These are phyloP conservation scores for Hippotragus niger DNA, from an alignment of 2,113 vertebrate species.

Conservation along the genomic window DNA sequence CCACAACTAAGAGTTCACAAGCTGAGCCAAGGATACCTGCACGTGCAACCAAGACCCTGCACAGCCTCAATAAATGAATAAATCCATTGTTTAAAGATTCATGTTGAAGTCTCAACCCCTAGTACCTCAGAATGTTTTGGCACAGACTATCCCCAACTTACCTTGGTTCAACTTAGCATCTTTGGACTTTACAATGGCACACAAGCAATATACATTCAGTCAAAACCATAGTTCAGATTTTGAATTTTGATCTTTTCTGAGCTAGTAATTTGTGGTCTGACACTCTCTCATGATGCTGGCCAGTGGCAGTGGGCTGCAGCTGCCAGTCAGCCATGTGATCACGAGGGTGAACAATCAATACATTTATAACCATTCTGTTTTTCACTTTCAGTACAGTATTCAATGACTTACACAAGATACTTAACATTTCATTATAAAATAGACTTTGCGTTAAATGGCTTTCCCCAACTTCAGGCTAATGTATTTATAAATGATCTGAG, in stretches of 20 bases:
- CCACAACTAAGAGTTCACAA: not conserved
- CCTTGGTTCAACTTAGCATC: not conserved
- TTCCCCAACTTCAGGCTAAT: not conserved
- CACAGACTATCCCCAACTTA: not conserved
- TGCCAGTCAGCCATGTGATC: not conserved
- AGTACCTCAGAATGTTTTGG: not conserved
- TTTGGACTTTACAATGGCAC: not conserved
- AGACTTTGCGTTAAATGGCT: not conserved
- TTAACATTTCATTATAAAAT: not conserved
- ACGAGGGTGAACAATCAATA: not conserved
- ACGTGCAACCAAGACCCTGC: not conserved
- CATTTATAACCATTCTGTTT: not conserved
- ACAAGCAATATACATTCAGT: not conserved
- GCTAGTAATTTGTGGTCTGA: not conserved
- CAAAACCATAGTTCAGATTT: not conserved
- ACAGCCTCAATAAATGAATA: not conserved
- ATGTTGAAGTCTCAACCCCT: not conserved
- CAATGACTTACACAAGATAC: not conserved
- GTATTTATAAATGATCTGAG: not conserved
- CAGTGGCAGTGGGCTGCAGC: not conserved
- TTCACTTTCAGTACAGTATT: not conserved
- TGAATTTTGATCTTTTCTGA: not conserved
- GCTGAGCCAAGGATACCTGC: not conserved
- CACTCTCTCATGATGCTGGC: not conserved
- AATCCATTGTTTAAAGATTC: not conserved